Evolutionary conservation across 2,888 invertebrate genomes (phyloP).

Genomic region (Drosophila nr. fundita): DNA sequence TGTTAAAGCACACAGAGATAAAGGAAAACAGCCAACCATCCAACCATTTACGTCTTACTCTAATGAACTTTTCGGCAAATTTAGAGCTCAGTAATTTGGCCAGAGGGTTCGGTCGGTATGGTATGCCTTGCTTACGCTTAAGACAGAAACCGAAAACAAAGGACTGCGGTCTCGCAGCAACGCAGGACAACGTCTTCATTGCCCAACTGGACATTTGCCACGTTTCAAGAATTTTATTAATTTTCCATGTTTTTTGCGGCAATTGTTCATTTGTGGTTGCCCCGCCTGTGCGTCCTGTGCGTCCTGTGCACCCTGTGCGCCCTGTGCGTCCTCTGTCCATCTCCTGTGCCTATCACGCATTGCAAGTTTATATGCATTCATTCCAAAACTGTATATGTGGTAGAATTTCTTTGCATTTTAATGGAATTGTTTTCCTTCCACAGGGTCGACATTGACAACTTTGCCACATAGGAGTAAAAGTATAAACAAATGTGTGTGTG

Average conservation of each 20-base stretch:
- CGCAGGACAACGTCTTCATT: constrained; percentile 55
- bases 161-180: constrained; percentile 17
- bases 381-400: constrained; percentile 54
- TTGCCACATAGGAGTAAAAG: neutral
- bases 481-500: neutral
- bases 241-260: constrained; percentile 60
- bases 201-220: constrained; percentile 41
- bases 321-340: neutral
- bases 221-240: constrained; percentile 66
- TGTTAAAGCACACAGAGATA: constrained; percentile 11
- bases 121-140: constrained; percentile 4
- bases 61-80: constrained; percentile 64
- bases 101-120: constrained; percentile 4
- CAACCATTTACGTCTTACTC: constrained; percentile 45
- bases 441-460: neutral
- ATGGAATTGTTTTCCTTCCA: constrained; percentile 13
- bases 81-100: constrained; percentile 53
- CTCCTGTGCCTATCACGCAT: constrained; percentile 21
- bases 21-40: constrained; percentile 14
- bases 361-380: constrained; percentile 42
- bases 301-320: neutral
- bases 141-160: constrained; percentile 6
- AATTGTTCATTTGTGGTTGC: constrained; percentile 64
- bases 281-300: neutral
- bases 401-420: constrained; percentile 25